Evolutionary conservation across 2,888 invertebrate genomes (phyloP).

Genomic region (Malthinus flaveolus): DNA sequence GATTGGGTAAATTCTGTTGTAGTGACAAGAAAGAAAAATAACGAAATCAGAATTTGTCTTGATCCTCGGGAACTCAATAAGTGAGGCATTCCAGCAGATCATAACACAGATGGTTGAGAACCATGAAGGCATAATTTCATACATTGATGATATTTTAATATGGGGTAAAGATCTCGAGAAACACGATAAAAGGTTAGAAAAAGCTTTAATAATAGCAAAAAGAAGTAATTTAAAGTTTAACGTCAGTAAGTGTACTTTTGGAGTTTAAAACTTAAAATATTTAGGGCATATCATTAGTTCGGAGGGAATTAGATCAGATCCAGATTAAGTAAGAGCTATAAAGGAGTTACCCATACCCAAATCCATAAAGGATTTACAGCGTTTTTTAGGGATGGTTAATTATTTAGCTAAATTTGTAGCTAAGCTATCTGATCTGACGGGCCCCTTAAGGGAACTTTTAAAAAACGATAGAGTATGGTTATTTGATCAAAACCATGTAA

Average conservation of each 20-base stretch:
- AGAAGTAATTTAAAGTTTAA: not conserved
- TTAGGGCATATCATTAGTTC: slow-evolving; percentile 33
- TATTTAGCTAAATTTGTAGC: slow-evolving; percentile 28
- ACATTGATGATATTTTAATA: not conserved
- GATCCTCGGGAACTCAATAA: no score
- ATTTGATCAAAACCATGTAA: slow-evolving; percentile 24
- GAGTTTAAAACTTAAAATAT: slow-evolving; percentile 35
- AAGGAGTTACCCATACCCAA: slow-evolving; percentile 20
- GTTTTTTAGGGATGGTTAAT: slow-evolving; percentile 31
- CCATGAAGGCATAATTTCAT: not conserved
- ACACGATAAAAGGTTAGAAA: not conserved
- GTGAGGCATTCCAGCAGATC: not conserved
- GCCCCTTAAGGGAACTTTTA: slow-evolving; percentile 30
- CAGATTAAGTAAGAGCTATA: slow-evolving; percentile 24
- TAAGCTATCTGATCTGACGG: slow-evolving; percentile 28
- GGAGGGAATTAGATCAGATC: slow-evolving; percentile 27
- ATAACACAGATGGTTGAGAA: not conserved
- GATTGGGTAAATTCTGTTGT: no score
- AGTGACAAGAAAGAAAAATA: no score
- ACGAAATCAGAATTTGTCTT: no score
- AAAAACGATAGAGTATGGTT: slow-evolving; percentile 22
- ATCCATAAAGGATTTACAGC: not conserved
- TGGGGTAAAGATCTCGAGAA: not conserved
- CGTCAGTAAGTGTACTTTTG: slow-evolving; percentile 27
- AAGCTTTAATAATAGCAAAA: not conserved